A percentile compares a stretch with the other conserved stretches of the same genome.
Conservation (phyloP, 2,113 vertebrate genomes). For the Chascanopsetta lugubris region DNA sequence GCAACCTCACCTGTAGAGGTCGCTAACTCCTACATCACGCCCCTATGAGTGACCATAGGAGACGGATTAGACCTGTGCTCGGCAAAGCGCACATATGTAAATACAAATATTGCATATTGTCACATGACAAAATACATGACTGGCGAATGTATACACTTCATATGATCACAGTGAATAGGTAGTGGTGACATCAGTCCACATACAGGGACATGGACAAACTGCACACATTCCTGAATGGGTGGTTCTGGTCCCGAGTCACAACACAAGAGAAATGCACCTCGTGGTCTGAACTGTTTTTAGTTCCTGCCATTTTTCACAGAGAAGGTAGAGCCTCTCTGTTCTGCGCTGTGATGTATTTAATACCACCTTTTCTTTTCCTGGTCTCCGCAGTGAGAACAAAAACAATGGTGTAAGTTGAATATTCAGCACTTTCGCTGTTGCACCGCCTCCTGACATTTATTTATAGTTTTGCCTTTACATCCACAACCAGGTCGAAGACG, state of each 20-base stretch:
- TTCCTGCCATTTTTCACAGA: conserved; percentile 49
- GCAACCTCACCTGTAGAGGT: too few species aligned
- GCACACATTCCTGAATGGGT: too few species aligned
- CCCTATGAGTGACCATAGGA: too few species aligned
- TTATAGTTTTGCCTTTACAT: conserved; percentile 56
- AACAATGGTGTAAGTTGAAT: conserved; percentile 34
- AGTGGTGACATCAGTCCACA: too few species aligned
- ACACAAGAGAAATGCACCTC: conserved; percentile 49
- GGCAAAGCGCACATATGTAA: too few species aligned
- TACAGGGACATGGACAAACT: too few species aligned
- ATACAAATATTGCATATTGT: too few species aligned
- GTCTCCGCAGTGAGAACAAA: conserved; percentile 19
- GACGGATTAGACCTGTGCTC: too few species aligned
- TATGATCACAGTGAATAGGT: too few species aligned
- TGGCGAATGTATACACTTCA: too few species aligned
- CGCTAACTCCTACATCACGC: too few species aligned
- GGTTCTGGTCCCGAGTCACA: conserved; percentile 16
- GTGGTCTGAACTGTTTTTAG: conserved; percentile 39
- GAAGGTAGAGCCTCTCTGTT: conserved; percentile 26
- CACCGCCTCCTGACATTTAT: conserved; percentile 47
- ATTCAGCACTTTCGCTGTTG: conserved; percentile 49
- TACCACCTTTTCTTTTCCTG: conserved; percentile 40
- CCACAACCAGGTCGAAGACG: conserved; percentile 32
- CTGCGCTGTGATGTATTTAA: conserved; percentile 27
- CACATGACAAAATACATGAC: too few species aligned